These are phyloP conservation scores for Drosophila kambysellisi DNA, from an alignment of 2,888 invertebrate species.

Conservation along the genomic window DNA sequence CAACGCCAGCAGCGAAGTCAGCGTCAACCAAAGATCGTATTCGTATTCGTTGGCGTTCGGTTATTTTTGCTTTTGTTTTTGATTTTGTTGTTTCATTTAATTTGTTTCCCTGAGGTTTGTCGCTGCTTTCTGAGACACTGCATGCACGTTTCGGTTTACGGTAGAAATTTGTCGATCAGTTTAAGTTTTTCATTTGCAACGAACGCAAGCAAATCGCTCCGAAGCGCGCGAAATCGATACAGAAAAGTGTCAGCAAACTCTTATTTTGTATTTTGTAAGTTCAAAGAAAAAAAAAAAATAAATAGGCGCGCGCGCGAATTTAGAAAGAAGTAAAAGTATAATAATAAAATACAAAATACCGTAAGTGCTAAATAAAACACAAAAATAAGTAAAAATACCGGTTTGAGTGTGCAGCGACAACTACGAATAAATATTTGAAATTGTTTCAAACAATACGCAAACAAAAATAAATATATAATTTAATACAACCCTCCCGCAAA, in stretches of 20 bases:
- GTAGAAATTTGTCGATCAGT: slow-evolving; percentile 85
- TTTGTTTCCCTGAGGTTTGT: slow-evolving; percentile 43
- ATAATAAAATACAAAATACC: slow-evolving; percentile 14
- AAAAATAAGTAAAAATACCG: slow-evolving; percentile 52
- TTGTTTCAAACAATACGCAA: slow-evolving; percentile 46
- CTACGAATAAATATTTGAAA: slow-evolving; percentile 59
- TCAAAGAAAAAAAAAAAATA: slow-evolving; percentile 22
- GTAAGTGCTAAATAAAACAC: slow-evolving; percentile 44
- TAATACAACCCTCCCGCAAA: slow-evolving; percentile 21
- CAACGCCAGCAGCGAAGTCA: slow-evolving; percentile 25
- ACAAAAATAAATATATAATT: slow-evolving; percentile 27
- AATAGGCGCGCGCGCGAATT: slow-evolving; percentile 53
- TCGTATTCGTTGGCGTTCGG: slow-evolving; percentile 52
- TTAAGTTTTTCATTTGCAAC: slow-evolving; percentile 84
- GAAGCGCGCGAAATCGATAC: slow-evolving; percentile 64
- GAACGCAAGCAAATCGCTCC: slow-evolving; percentile 78
- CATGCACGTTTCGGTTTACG: slow-evolving; percentile 63
- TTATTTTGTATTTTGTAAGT: slow-evolving; percentile 25
- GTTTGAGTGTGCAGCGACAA: slow-evolving; percentile 61
- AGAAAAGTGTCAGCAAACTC: slow-evolving; percentile 42
- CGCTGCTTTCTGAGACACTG: slow-evolving; percentile 72
- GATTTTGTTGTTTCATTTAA: slow-evolving; percentile 22
- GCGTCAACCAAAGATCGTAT: slow-evolving; percentile 48
- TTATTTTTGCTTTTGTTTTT: slow-evolving; percentile 49
- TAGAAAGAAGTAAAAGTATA: slow-evolving; percentile 17